phyloP scores from a whole-genome alignment of 2,113 vertebrate genomes.

The Desmodus rotundus region DNA sequence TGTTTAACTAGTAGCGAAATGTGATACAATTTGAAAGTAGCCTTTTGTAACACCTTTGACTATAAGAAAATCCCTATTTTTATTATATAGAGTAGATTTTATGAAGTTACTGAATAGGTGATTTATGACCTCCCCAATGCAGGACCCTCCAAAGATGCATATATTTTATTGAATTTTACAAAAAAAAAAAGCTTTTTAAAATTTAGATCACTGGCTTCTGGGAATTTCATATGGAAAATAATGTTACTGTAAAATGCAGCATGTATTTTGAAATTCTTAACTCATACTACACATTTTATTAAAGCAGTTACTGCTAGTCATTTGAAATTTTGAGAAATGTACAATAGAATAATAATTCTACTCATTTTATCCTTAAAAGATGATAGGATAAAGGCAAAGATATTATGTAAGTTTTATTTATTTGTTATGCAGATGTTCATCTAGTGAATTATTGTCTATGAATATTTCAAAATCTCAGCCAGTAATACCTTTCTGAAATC shows the following conservation, averaged over 20 bases:
- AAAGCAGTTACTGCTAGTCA: neutral
- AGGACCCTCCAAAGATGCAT: neutral
- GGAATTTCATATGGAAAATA: neutral
- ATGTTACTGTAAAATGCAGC: neutral
- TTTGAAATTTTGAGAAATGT: neutral
- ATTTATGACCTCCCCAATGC: neutral
- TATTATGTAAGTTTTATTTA: neutral
- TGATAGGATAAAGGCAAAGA: neutral
- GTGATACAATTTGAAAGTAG: neutral
- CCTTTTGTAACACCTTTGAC: neutral
- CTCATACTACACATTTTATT: neutral
- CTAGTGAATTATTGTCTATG: conserved; percentile 29
- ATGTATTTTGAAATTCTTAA: conserved; percentile 20
- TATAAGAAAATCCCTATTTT: neutral
- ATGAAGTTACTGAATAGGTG: neutral
- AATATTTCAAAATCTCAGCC: conserved; percentile 19
- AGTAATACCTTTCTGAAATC: neutral
- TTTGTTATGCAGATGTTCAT: neutral
- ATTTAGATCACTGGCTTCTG: neutral
- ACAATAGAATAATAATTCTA: conserved; percentile 12
- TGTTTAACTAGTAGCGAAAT: neutral
- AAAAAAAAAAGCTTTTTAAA: neutral
- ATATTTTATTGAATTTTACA: neutral
- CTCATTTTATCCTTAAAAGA: neutral
- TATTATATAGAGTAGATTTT: neutral